These are phyloP conservation scores for Erpetoichthys calabaricus DNA, from an alignment of 2,797 vertebrate genomes.

Conservation along the genomic window DNA sequence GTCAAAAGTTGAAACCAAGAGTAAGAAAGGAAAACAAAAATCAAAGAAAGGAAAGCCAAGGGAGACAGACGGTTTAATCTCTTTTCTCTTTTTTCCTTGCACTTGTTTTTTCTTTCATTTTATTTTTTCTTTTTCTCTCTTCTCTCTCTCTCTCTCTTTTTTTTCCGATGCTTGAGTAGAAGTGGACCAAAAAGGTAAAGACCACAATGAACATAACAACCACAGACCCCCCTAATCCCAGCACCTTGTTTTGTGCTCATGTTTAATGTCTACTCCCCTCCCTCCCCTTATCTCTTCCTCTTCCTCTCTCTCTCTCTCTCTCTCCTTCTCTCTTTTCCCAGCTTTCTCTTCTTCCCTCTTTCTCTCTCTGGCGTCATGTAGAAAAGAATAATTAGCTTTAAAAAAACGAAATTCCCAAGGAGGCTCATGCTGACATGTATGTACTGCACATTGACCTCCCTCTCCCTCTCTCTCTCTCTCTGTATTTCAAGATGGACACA, in stretches of 20 bases:
- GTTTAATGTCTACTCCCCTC: conserved; percentile 67
- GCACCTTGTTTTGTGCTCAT: conserved; percentile 74
- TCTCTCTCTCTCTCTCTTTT: conserved; percentile 52
- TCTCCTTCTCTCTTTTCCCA: conserved; percentile 16
- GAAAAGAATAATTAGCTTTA: conserved; percentile 25
- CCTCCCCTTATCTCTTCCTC: conserved; percentile 32
- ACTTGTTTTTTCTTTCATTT: conserved; percentile 81
- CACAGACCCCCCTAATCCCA: conserved; percentile 64
- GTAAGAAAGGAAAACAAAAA: not conserved
- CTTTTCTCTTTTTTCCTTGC: conserved; percentile 88
- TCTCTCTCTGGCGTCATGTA: not conserved
- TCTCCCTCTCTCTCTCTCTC: conserved; percentile 21
- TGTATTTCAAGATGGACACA: no score
- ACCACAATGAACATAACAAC: conserved; percentile 76
- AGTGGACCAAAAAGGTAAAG: conserved; percentile 98
- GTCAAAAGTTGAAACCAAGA: not conserved
- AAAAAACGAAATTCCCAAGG: conserved; percentile 18
- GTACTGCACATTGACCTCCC: conserved; percentile 11
- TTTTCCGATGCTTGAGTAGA: conserved; percentile 98
- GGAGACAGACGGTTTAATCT: conserved; percentile 59
- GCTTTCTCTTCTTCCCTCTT: conserved; percentile 7
- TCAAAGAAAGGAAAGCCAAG: not conserved
- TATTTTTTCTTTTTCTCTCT: conserved; percentile 68
- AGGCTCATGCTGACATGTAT: not conserved
- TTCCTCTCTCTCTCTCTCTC: conserved; percentile 18